Evolutionary conservation across 1,140 invertebrate genomes (phyloP).

Genomic region (Monomorium pharaonis): DNA sequence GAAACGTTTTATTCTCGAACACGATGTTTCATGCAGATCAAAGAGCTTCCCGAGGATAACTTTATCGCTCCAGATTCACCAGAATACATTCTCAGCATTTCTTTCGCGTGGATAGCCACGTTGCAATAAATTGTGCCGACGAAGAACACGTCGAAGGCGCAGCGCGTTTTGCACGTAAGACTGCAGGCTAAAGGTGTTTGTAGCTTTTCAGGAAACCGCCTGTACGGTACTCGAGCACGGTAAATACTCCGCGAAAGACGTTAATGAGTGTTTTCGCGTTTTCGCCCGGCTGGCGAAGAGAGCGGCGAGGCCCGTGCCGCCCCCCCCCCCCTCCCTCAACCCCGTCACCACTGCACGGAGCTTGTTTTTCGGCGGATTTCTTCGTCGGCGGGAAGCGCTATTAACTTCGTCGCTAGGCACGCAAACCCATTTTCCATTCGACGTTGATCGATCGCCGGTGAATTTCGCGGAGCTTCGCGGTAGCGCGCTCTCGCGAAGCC

Average conservation of each 20-base stretch:
- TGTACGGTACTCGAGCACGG: conserved; percentile 28
- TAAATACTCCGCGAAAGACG: conserved; percentile 59
- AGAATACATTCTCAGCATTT: conserved; percentile 39
- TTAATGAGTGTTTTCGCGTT: conserved; percentile 69
- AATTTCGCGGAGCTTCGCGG: conserved; percentile 50
- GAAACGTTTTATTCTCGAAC: not conserved
- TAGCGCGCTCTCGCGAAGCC: not conserved
- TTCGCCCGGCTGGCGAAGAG: not conserved
- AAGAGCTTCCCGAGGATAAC: conserved; percentile 2
- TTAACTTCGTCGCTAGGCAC: conserved; percentile 66
- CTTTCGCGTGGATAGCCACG: conserved; percentile 46
- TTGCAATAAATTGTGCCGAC: conserved; percentile 39
- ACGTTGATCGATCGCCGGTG: conserved; percentile 69
- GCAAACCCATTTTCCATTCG: conserved; percentile 63
- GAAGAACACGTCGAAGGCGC: conserved; percentile 9
- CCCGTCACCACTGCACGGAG: not conserved
- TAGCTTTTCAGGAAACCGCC: not conserved
- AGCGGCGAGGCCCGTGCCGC: not conserved
- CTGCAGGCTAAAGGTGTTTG: conserved; percentile 1
- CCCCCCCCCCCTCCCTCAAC: too few species aligned
- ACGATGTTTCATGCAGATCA: conserved; percentile 24
- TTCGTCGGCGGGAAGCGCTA: conserved; percentile 47
- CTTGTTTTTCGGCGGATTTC: conserved; percentile 63
- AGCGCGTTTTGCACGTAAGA: conserved; percentile 19
- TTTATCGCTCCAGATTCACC: conserved; percentile 14